Conservation (phyloP, 2,888 invertebrate genomes). For the Bedellia somnulentella region DNA sequence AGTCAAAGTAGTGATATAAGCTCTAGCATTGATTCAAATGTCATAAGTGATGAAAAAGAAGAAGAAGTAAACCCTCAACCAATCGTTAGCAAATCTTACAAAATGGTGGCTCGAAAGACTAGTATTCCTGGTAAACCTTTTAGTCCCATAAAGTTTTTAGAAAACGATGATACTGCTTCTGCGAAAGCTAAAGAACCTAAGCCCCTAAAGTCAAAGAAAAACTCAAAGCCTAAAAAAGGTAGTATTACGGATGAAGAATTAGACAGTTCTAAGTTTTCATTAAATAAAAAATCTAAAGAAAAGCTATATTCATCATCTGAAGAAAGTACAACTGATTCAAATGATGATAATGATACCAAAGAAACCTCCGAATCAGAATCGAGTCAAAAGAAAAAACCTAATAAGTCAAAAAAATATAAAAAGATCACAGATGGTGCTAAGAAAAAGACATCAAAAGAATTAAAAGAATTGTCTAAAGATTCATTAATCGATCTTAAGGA, state of each 20-base stretch:
- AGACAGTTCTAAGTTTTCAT: constrained; percentile 40
- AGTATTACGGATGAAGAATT: constrained; percentile 41
- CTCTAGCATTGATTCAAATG: constrained; percentile 16
- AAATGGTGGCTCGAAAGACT: constrained; percentile 55
- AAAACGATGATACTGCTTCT: constrained; percentile 19
- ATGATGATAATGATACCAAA: constrained; percentile 45
- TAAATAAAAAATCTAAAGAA: constrained; percentile 25
- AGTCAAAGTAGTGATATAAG: constrained; percentile 14
- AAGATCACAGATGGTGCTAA: constrained; percentile 36
- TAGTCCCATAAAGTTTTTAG: constrained; percentile 43
- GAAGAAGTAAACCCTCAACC: constrained; percentile 35
- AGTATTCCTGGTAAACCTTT: constrained; percentile 54
- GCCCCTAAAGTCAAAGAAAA: constrained; percentile 19
- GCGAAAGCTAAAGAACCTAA: constrained; percentile 1
- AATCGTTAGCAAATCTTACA: constrained; percentile 50
- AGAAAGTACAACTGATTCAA: constrained; percentile 44
- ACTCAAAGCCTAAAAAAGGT: constrained; percentile 3
- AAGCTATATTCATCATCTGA: constrained; percentile 42
- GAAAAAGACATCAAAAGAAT: constrained; percentile 38
- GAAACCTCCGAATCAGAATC: constrained; percentile 42
- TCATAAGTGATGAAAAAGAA: constrained; percentile 19
- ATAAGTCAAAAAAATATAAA: constrained; percentile 38
- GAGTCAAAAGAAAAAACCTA: constrained; percentile 32
- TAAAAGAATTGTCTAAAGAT: constrained; percentile 49
- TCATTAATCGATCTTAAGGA: constrained; percentile 45